Base-by-base conservation (phyloP, 2,113 vertebrate genomes). In the Hypomesus transpacificus region DNA sequence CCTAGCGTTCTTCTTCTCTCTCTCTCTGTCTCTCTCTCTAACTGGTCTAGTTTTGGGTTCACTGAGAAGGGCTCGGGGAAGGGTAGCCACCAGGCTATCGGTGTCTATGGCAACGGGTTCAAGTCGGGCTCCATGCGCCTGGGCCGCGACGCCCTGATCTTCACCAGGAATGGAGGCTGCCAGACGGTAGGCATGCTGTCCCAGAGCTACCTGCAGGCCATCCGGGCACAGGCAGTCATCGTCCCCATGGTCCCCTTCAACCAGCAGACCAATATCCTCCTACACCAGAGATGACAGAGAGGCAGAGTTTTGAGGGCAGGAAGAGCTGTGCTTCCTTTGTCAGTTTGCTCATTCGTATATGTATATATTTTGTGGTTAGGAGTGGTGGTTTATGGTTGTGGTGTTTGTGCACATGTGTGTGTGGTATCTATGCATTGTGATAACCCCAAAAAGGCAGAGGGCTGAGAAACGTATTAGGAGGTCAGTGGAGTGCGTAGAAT, bases 41-140 rank as follows among this genome's bases (percentile, higher is more conserved):
- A 21, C 6, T 71, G 1, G 20, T 82, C 61, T 69, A 95, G 93
- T 84, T 95, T 95, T 84, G 91, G 92, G 53, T 95, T 94, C 76
- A 93, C 85, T 60, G 92, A 94, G 59, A 93, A 94, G 80, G 87
- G 90, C 54, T 85, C 84, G 16, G 87, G 84, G 39, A 93, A 82
- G 69, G 84, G 83, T 70, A 84, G 69, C 73, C 90, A 89, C 58
- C 85, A 82, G 62, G 88, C 92, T 74, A 91, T 93, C 3, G 93
- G 93, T 0, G 84, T 93, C 56, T 94, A 92, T 21, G 94, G 93
- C 13, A 95, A 94, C 34, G 93, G 93, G 50, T 95, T 95, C 85
- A 94, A 94, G 83, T 93, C 91, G 0, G 93, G 93, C 59, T 94
- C 92, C 66, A 94, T 93, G 93, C 85, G 89, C 0, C 85, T 94